phyloP scores from a whole-genome alignment of 2,888 invertebrate genomes.

The Aethes cnicana region DNA sequence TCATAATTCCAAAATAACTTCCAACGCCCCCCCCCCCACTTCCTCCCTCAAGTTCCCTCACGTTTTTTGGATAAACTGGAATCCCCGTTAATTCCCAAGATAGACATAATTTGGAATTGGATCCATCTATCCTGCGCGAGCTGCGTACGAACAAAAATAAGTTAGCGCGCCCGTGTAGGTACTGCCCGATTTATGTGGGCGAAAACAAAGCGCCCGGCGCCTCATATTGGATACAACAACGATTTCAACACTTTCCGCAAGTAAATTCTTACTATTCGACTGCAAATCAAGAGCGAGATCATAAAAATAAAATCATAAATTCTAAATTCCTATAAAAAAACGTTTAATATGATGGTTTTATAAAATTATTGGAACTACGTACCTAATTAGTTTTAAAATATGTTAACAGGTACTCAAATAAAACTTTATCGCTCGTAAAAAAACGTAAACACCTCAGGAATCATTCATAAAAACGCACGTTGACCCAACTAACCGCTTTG shows the following conservation, averaged over 20 bases:
- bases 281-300: background rate
- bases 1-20: slow-evolving; percentile 82
- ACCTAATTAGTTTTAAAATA: slow-evolving; percentile 17
- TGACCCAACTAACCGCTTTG: slow-evolving; percentile 56
- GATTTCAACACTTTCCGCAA: slow-evolving; percentile 41
- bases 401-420: slow-evolving; percentile 5
- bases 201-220: slow-evolving; percentile 68
- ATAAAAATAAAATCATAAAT: background rate
- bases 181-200: slow-evolving; percentile 67
- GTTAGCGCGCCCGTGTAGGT: slow-evolving; percentile 68
- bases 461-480: slow-evolving; percentile 38
- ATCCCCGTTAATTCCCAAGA: slow-evolving; percentile 83
- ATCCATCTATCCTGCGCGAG: slow-evolving; percentile 75
- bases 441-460: slow-evolving; percentile 14
- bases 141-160: slow-evolving; percentile 74
- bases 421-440: slow-evolving; percentile 20
- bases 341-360: background rate
- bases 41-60: slow-evolving; percentile 53
- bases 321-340: background rate
- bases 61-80: slow-evolving; percentile 80
- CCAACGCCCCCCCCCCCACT: slow-evolving; percentile 63
- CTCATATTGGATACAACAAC: slow-evolving; percentile 48
- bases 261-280: background rate
- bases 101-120: slow-evolving; percentile 84
- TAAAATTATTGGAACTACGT: slow-evolving; percentile 12